phyloP scores from a whole-genome alignment of 2,113 vertebrate genomes.

The Anolis sagrei region DNA sequence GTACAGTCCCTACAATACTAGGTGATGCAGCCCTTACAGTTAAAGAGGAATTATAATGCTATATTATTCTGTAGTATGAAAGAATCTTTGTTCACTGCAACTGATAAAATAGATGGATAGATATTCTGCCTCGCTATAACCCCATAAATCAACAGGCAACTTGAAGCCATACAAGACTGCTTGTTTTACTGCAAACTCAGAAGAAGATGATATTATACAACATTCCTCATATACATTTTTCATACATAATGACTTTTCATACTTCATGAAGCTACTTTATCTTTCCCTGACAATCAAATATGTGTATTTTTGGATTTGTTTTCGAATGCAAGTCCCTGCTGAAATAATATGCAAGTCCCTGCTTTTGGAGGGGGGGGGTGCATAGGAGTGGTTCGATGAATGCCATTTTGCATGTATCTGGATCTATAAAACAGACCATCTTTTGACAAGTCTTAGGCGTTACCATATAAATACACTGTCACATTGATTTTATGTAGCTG shows the following conservation, averaged over 20 bases:
- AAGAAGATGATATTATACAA: neutral
- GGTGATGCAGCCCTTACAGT: no score
- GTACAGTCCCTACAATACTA: no score
- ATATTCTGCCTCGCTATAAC: no score
- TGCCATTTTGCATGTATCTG: neutral
- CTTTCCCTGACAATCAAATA: neutral
- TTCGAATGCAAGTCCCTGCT: neutral
- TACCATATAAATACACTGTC: slow-evolving; percentile 54
- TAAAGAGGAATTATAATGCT: no score
- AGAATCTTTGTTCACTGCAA: no score
- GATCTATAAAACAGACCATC: slow-evolving; percentile 58
- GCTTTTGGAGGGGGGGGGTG: neutral
- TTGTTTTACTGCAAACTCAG: neutral
- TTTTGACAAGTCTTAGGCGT: slow-evolving; percentile 28
- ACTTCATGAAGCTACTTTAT: neutral
- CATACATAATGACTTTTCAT: neutral
- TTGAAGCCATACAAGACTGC: neutral
- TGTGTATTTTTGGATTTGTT: neutral
- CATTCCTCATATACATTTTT: neutral
- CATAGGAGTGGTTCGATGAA: neutral
- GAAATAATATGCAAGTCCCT: neutral
- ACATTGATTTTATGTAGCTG: slow-evolving; percentile 71
- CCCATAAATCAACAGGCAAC: no score
- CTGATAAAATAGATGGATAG: neutral
- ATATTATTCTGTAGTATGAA: no score